phyloP scores from a whole-genome alignment of 2,888 invertebrate genomes.

The Ferdinandea cuprea region DNA sequence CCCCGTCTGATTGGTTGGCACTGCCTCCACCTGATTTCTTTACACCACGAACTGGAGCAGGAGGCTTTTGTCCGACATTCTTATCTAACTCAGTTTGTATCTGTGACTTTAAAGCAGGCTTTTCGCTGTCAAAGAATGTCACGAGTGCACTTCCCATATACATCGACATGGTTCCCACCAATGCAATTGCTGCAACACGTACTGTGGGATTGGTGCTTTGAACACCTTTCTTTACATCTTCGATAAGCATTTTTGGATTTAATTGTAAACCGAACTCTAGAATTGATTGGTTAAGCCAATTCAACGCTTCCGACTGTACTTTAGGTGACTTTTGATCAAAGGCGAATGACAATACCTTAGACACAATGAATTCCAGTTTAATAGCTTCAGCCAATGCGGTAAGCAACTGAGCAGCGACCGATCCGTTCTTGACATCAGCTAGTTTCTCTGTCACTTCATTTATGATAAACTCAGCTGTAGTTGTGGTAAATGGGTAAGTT shows the following conservation, averaged over 20 bases:
- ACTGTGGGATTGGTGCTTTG: slow-evolving; percentile 93
- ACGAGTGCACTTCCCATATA: slow-evolving; percentile 90
- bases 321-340: slow-evolving; percentile 96
- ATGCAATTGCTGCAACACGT: slow-evolving; percentile 88
- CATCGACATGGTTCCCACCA: slow-evolving; percentile 89
- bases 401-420: slow-evolving; percentile 86
- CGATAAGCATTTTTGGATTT: slow-evolving; percentile 89
- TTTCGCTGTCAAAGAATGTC: slow-evolving; percentile 93
- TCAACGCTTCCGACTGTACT: slow-evolving; percentile 92
- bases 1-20: slow-evolving; percentile 76
- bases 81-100: slow-evolving; percentile 94
- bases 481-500: slow-evolving; percentile 88
- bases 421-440: slow-evolving; percentile 91
- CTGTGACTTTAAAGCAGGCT: slow-evolving; percentile 91
- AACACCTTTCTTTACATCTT: slow-evolving; percentile 92
- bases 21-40: slow-evolving; percentile 76
- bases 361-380: slow-evolving; percentile 89
- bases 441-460: slow-evolving; percentile 93
- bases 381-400: slow-evolving; percentile 91
- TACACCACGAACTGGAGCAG: slow-evolving; percentile 88
- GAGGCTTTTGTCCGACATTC: slow-evolving; percentile 89
- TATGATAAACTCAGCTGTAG: slow-evolving; percentile 89
- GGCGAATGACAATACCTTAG: slow-evolving; percentile 89
- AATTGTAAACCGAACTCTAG: slow-evolving; percentile 93
- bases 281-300: slow-evolving; percentile 91